phyloP scores from a whole-genome alignment of 2,797 vertebrate species.

The Lepilemur septentrionalis region DNA sequence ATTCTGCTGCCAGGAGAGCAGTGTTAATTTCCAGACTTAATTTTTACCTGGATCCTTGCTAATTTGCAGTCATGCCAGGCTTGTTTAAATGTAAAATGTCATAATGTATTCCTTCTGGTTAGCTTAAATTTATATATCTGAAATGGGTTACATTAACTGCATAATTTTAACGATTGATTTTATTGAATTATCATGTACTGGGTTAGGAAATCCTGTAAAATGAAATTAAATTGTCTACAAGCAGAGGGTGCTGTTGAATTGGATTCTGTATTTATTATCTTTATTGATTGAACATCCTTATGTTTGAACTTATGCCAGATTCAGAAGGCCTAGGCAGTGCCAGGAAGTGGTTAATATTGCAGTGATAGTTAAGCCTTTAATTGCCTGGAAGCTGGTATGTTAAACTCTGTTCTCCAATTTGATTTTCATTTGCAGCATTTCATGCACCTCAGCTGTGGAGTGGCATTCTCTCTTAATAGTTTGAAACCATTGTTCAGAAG shows the following conservation, averaged over 20 bases:
- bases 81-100: slow-evolving; percentile 52
- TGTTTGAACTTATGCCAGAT: slow-evolving; percentile 48
- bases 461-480: slow-evolving; percentile 16
- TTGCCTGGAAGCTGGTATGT: background rate
- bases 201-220: slow-evolving; percentile 7
- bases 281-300: background rate
- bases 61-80: slow-evolving; percentile 10
- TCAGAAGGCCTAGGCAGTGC: background rate
- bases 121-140: slow-evolving; percentile 22
- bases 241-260: slow-evolving; percentile 31
- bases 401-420: slow-evolving; percentile 53
- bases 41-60: slow-evolving; percentile 20
- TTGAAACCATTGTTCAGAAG: slow-evolving; percentile 41
- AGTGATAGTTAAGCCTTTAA: slow-evolving; percentile 3
- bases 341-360: slow-evolving; percentile 43
- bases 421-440: slow-evolving; percentile 58
- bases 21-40: background rate
- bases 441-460: background rate
- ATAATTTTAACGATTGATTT: slow-evolving; percentile 4
- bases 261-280: background rate
- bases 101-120: slow-evolving; percentile 39
- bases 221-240: slow-evolving; percentile 54
- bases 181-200: slow-evolving; percentile 18
- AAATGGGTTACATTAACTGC: background rate
- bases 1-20: background rate